Conservation (phyloP, 2,888 invertebrate species). For the Halictus quadricinctus region DNA sequence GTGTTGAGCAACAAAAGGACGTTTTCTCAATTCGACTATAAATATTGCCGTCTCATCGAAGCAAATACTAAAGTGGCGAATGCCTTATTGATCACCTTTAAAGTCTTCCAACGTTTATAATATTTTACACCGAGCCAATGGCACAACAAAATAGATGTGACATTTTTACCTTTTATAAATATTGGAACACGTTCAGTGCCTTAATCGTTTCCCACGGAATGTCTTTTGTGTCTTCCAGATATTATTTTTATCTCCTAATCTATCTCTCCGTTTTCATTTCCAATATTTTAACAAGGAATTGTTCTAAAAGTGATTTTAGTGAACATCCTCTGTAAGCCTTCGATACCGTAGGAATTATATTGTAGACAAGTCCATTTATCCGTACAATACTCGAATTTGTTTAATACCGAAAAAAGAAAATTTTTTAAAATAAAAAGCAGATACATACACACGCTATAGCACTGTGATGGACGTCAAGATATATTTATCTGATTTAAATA, state of each 20-base stretch:
- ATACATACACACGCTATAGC: neutral
- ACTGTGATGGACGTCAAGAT: neutral
- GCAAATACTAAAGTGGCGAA: neutral
- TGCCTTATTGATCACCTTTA: neutral
- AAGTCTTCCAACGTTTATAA: slow-evolving; percentile 1
- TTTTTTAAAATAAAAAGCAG: too few relatives aligned
- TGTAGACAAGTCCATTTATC: neutral
- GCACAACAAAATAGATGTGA: neutral
- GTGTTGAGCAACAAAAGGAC: neutral
- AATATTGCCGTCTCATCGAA: neutral
- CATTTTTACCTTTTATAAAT: neutral
- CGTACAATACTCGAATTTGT: neutral
- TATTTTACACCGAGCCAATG: neutral
- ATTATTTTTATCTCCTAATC: neutral
- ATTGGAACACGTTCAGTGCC: neutral
- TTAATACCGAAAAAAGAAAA: neutral
- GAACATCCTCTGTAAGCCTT: neutral
- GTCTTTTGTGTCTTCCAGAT: neutral
- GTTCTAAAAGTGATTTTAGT: too few relatives aligned
- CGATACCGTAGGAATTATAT: neutral
- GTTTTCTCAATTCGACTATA: neutral
- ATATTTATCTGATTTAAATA: neutral
- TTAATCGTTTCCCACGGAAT: neutral
- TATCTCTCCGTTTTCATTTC: neutral
- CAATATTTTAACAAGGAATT: neutral